A percentile compares a stretch with the other conserved stretches of the same genome.
Evolutionary conservation across 2,113 vertebrate species (phyloP).

Genomic region (Lucifuga dentata): DNA sequence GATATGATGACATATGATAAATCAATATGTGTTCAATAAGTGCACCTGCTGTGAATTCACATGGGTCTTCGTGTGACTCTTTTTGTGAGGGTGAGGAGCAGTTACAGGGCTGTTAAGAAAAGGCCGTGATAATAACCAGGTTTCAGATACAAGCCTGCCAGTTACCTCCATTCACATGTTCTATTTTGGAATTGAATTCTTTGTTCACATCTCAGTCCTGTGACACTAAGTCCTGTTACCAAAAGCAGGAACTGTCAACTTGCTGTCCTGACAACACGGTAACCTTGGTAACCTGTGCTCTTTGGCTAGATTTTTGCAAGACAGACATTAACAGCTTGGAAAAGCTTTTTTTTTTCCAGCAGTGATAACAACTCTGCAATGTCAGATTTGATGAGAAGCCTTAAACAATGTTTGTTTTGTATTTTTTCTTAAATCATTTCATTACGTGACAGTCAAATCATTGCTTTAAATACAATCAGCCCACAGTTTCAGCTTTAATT

Average conservation of each 20-base stretch:
- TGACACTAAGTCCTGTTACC: constrained; percentile 49
- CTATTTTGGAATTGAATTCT: constrained; percentile 62
- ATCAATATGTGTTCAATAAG: neutral
- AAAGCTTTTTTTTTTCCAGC: neutral
- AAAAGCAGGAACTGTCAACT: constrained; percentile 44
- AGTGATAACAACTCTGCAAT: constrained; percentile 4
- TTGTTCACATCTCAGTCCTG: constrained; percentile 43
- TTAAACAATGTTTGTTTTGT: constrained; percentile 2
- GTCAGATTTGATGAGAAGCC: constrained; percentile 13
- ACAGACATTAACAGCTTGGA: neutral
- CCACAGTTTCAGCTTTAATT: too few species aligned
- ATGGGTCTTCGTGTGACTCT: neutral
- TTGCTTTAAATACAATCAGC: too few species aligned
- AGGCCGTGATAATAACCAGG: constrained; percentile 31
- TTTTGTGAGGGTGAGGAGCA: neutral
- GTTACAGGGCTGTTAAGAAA: neutral
- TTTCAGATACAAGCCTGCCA: constrained; percentile 36
- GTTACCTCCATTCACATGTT: constrained; percentile 8
- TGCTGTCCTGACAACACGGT: constrained; percentile 35
- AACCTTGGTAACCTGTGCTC: constrained; percentile 31
- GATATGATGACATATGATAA: neutral
- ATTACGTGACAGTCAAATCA: too few species aligned
- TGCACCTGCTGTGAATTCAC: neutral
- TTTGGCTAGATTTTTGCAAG: constrained; percentile 11
- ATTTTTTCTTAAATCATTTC: too few species aligned